Evolutionary conservation across 1,140 invertebrate species (phyloP), one percentile per base, ranked within the genome.

Genomic region (Mamestra configurata): DNA sequence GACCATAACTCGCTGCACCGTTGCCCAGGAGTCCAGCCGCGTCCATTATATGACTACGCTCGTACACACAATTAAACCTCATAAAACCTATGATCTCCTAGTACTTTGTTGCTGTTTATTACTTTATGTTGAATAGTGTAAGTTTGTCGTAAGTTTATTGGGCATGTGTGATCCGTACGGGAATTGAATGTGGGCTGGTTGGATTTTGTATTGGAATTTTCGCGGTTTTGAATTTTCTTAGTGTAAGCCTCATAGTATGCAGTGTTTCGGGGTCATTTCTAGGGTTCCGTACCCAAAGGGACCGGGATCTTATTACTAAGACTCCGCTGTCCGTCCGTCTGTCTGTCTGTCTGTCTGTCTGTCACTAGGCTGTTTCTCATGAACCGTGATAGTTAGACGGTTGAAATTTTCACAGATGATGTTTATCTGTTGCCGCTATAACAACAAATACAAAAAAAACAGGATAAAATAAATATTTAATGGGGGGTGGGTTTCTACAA

Each of bases 31-130:
- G 77, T 83, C 86, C 86, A 59, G 82, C 76, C 73, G 86, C 81
- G 86, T 79, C 82, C 81, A 83, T 85, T 85, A 85, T 82, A 81
- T 79, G 40, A 31, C 55, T 77, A 35, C 68, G 51, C 66, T 77
- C 57, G 43, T 79, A 66, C 77, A 83, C 76, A 82, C 86, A 86
- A 85, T 88, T 86, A 86, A 88, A 84, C 79, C 77, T 83, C 84
- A 85, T 86, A 88, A 82, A 86, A 84, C 79, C 77, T 72, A 84
- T 82, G 84, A 81, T 81, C 64, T 55, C 81, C 81, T 82, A 24
- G 79, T 79, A 81, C 85, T 82, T 82, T 81, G 70, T 80, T 78
- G 51, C 61, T 76, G 37, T 51, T 79, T 79, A 72, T 72, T 59
- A 71, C 64, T 72, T 40, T 64, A 64, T 64, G 35, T 37, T 46